These are phyloP conservation scores for Pteria penguin DNA, from an alignment of 2,888 invertebrate species.

Conservation along the genomic window DNA sequence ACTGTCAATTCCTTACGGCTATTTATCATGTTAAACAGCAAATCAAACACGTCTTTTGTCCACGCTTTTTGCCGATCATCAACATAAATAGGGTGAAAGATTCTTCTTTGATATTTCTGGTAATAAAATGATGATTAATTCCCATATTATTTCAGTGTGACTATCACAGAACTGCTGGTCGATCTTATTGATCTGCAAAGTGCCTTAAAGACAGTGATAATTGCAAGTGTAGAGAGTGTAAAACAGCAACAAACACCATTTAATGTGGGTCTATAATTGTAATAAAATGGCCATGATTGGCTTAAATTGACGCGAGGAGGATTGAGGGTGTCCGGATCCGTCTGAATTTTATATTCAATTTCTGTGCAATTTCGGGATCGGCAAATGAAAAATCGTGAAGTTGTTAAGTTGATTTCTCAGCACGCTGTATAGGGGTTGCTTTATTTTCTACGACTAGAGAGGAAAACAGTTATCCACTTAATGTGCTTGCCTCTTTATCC, in stretches of 20 bases:
- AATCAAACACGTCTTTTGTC: too few species aligned
- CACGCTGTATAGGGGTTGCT: background rate
- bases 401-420: background rate
- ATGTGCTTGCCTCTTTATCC: background rate
- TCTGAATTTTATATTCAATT: background rate
- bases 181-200: too few species aligned
- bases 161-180: too few species aligned
- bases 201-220: background rate
- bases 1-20: too few species aligned
- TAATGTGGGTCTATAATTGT: background rate
- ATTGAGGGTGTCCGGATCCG: background rate
- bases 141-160: too few species aligned
- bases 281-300: background rate
- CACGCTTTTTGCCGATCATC: too few species aligned
- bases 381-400: background rate
- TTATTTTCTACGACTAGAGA: background rate
- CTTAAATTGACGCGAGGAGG: background rate
- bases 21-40: too few species aligned
- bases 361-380: background rate
- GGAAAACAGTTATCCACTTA: background rate
- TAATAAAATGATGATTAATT: too few species aligned
- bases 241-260: background rate
- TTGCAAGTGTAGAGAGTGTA: background rate
- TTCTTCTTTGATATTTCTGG: too few species aligned
- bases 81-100: too few species aligned